Conservation (phyloP, 2,888 invertebrate species). For the Folsomia candida region DNA sequence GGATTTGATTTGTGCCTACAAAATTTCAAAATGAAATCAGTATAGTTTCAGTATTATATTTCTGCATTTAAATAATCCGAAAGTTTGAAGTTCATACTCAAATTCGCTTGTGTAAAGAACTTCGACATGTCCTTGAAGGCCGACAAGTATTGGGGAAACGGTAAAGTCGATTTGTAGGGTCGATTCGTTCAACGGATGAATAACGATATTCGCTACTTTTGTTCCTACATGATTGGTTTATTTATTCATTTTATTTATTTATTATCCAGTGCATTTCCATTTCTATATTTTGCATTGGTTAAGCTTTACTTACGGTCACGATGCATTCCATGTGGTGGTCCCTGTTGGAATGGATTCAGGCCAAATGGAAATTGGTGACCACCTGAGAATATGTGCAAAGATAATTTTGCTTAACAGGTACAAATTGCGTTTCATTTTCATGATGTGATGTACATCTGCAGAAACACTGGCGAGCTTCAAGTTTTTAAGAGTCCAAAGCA, state of each 20-base stretch:
- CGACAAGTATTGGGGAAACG: constrained; percentile 77
- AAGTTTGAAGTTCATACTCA: constrained; percentile 61
- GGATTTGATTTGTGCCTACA: constrained; percentile 50
- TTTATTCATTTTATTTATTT: too few species aligned
- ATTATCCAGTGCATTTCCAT: background rate
- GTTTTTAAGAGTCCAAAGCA: too few species aligned
- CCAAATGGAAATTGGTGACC: constrained; percentile 32
- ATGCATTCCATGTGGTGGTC: constrained; percentile 27
- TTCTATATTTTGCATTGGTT: background rate
- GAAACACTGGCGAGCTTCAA: too few species aligned
- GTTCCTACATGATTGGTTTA: too few species aligned
- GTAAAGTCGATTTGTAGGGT: constrained; percentile 79
- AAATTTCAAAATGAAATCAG: background rate
- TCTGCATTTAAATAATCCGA: background rate
- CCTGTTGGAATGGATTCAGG: constrained; percentile 12
- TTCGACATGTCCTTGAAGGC: constrained; percentile 81
- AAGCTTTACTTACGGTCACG: constrained; percentile 20
- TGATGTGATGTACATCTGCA: too few species aligned
- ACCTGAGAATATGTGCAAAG: constrained; percentile 2
- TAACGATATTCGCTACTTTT: constrained; percentile 60
- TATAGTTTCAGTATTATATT: too few species aligned
- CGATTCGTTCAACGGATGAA: constrained; percentile 74
- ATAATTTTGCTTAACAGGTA: background rate
- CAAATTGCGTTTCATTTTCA: background rate
- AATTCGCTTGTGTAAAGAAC: constrained; percentile 75